Conservation (phyloP, 2,113 vertebrate species). For the Zosterops lateralis region DNA sequence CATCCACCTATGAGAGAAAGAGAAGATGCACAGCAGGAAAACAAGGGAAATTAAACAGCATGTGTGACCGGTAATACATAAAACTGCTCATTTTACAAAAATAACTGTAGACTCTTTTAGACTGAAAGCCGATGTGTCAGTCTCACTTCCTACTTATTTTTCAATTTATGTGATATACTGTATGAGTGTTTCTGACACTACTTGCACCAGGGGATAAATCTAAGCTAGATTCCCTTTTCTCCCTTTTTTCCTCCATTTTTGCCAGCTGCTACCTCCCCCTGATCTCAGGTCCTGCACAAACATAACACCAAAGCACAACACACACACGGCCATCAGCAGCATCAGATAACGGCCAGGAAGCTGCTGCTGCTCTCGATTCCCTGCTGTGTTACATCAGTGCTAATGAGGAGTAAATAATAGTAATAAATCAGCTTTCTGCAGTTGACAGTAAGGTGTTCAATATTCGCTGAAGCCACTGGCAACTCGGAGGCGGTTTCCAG, state of each 20-base stretch:
- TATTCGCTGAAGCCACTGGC: background rate
- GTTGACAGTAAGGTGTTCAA: background rate
- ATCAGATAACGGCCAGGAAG: background rate
- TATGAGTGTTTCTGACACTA: background rate
- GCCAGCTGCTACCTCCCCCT: background rate
- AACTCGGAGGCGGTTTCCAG: background rate
- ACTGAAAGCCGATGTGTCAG: background rate
- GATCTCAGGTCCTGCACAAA: background rate
- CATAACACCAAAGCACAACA: background rate
- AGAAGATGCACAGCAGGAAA: background rate
- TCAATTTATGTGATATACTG: background rate
- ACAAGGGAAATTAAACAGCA: background rate
- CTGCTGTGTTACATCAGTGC: background rate
- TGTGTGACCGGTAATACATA: background rate
- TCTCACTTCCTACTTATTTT: background rate
- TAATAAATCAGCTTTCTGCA: background rate
- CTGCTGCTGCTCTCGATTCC: background rate
- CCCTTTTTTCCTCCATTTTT: background rate
- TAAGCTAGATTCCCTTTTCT: background rate
- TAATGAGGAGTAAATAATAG: conserved; percentile 20
- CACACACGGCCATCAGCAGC: background rate
- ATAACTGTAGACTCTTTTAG: background rate
- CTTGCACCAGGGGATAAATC: background rate
- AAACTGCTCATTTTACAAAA: background rate
- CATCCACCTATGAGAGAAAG: background rate